Conservation (phyloP, 2,797 vertebrate species). For the Ciconia nigra region DNA sequence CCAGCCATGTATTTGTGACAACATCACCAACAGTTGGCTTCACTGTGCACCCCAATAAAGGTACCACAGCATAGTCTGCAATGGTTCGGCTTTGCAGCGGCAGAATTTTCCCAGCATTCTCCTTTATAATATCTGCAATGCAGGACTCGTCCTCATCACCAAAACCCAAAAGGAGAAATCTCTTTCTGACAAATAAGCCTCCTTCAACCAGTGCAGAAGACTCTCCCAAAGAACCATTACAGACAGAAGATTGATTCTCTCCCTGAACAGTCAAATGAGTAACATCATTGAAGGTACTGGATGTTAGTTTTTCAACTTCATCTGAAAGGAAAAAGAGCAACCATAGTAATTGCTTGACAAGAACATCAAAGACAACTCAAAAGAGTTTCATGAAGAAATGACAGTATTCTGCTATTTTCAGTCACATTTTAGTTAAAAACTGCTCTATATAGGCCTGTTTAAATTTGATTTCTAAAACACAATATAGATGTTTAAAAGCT, state of each 20-base stretch:
- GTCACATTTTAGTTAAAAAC: not conserved
- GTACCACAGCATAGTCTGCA: conserved; percentile 93
- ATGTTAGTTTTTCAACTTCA: conserved; percentile 54
- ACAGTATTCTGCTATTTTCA: not conserved
- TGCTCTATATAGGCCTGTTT: not conserved
- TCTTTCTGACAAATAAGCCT: conserved; percentile 83
- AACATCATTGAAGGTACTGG: not conserved
- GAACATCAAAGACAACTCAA: not conserved
- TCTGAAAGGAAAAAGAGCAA: conserved; percentile 67
- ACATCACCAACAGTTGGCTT: conserved; percentile 92
- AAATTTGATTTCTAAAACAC: not conserved
- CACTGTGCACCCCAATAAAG: conserved; percentile 88
- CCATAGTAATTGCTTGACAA: not conserved
- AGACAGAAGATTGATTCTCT: conserved; percentile 43
- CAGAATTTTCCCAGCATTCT: conserved; percentile 86
- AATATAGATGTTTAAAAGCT: not conserved
- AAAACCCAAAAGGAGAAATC: conserved; percentile 89
- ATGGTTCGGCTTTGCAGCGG: conserved; percentile 77
- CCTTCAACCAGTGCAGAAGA: conserved; percentile 73
- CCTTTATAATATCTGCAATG: conserved; percentile 80
- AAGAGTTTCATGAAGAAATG: not conserved
- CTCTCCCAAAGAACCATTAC: conserved; percentile 37
- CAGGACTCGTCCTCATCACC: conserved; percentile 81
- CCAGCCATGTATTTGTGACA: conserved; percentile 96
- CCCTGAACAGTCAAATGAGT: conserved; percentile 45